Base-by-base conservation (phyloP, 1,140 invertebrate species). In the Drosophila simulans region DNA sequence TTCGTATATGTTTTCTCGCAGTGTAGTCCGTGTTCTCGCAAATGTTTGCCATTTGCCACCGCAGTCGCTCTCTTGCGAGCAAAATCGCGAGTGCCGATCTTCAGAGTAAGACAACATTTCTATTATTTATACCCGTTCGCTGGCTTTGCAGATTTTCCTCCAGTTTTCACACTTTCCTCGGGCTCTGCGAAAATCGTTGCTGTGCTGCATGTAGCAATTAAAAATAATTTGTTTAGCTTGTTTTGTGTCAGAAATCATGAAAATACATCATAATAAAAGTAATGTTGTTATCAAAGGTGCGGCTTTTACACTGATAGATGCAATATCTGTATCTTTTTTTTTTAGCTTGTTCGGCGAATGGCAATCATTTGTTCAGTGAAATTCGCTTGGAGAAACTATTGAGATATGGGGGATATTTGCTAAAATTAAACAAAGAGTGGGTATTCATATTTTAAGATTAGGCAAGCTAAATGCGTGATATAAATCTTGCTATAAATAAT, bases 201-300 rank as follows among this genome's bases (percentile, higher is more conserved):
- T 46, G 57, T 49, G 54, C 22, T 54, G 62, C 72, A 58, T 88
- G 82, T 88, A 83, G 75, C 83, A 88, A 88, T 88, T 88, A 88
- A 88, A 88, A 89, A 79, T 86, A 86, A 86, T 83, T 86, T 89
- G 83, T 83, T 88, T 83, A 53, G 52, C 84, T 79, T 86, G 83
- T 86, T 83, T 83, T 73, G 39, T 80, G 83, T 86, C 83, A 88
- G 79, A 88, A 88, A 77, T 70, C 63, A 65, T 73, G 76, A 77
- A 88, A 83, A 89, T 83, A 79, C 84, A 86, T 88, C 60, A 77
- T 68, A 68, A 80, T 70, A 64, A 76, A 79, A 79, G 78, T 79
- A 82, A 70, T 82, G 69, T 78, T 82, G 63, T 78, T 81, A 48
- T 65, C 65, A 69, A 68, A 79, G 64, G 66, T 62, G 70, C 37